A percentile compares a stretch with the other conserved stretches of the same genome.
Evolutionary conservation across 2,888 invertebrate species (phyloP).

Genomic region (Endotricha flammealis): DNA sequence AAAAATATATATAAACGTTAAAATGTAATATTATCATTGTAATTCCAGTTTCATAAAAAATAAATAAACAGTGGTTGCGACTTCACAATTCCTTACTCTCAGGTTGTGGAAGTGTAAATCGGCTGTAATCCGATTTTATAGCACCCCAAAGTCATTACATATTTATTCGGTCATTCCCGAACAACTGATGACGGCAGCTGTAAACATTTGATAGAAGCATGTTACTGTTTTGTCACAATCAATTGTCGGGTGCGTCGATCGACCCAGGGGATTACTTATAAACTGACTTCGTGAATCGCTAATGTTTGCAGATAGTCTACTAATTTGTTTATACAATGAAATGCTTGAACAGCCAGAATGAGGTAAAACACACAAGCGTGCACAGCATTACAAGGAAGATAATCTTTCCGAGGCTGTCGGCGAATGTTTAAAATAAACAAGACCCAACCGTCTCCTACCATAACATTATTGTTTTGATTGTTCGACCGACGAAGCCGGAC

Average conservation of each 20-base stretch:
- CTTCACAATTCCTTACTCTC: not conserved
- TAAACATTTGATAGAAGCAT: constrained; percentile 6
- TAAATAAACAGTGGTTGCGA: too few relatives aligned
- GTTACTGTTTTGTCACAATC: not conserved
- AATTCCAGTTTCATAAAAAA: not conserved
- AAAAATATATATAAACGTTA: too few relatives aligned
- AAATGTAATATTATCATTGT: too few relatives aligned
- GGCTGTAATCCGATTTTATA: constrained; percentile 3
- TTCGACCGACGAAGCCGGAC: constrained; percentile 36
- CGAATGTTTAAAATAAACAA: constrained; percentile 69
- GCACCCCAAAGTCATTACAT: constrained; percentile 1
- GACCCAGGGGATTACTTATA: not conserved
- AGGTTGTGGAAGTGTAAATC: not conserved
- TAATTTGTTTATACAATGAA: constrained; percentile 29
- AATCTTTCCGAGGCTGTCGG: constrained; percentile 46
- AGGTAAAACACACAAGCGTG: constrained; percentile 40
- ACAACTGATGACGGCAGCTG: constrained; percentile 3
- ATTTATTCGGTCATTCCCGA: constrained; percentile 5
- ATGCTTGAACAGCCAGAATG: constrained; percentile 38
- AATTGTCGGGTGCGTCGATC: not conserved
- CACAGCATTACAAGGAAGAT: constrained; percentile 53
- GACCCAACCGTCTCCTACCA: constrained; percentile 55
- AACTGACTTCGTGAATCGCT: constrained; percentile 10
- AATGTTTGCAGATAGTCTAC: constrained; percentile 26
- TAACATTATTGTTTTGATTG: constrained; percentile 70